Conservation (phyloP, 2,797 vertebrate species). For the Garrulus glandarius region DNA sequence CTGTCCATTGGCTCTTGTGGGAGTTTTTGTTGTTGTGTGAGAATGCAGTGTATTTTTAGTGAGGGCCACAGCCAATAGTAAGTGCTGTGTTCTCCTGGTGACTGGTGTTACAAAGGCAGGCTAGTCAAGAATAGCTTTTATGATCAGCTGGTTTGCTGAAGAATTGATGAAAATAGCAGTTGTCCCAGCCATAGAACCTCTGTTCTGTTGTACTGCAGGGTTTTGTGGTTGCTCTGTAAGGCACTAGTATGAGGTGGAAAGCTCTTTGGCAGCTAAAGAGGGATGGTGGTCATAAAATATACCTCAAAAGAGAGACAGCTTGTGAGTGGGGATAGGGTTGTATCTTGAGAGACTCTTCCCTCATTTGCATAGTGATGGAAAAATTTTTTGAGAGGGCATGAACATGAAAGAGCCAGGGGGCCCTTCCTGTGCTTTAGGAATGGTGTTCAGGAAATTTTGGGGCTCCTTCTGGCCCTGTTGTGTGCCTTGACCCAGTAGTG, state of each 20-base stretch:
- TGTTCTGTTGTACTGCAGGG: background rate
- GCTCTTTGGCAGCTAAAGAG: background rate
- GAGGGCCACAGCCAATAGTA: constrained; percentile 45
- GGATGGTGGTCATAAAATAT: background rate
- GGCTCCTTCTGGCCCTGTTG: background rate
- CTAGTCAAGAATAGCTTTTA: constrained; percentile 40
- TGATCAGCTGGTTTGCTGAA: constrained; percentile 39
- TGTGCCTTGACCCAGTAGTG: background rate
- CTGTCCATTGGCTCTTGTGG: constrained; percentile 61
- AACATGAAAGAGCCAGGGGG: background rate
- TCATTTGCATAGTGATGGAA: background rate
- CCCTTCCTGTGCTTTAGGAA: background rate
- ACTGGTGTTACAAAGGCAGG: constrained; percentile 31
- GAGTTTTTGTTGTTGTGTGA: constrained; percentile 68
- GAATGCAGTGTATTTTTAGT: constrained; percentile 73
- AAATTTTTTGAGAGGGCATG: background rate
- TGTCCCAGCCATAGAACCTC: background rate
- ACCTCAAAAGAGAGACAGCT: background rate
- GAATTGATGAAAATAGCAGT: constrained; percentile 48
- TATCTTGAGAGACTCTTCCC: background rate
- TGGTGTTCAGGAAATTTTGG: background rate
- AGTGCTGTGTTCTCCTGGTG: constrained; percentile 38
- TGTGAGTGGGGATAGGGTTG: background rate
- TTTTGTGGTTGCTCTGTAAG: background rate
- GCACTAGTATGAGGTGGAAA: background rate